Evolutionary conservation across 2,797 vertebrate genomes (phyloP).

Genomic region (Toxotes lorentzi): DNA sequence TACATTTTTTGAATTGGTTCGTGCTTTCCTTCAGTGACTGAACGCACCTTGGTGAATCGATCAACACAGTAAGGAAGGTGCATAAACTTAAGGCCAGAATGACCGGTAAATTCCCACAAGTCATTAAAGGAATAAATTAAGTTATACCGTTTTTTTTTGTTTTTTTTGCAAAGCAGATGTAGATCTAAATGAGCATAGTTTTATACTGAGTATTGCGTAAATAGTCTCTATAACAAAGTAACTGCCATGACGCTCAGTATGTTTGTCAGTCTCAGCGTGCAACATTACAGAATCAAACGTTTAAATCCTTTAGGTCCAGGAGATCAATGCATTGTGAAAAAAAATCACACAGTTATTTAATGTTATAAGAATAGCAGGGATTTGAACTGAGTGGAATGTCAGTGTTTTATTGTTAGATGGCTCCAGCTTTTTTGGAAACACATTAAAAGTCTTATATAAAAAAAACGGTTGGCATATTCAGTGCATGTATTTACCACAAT

Average conservation of each 20-base stretch:
- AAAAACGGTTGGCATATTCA: constrained; percentile 70
- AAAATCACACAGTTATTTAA: background rate
- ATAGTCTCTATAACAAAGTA: background rate
- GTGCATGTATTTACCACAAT: constrained; percentile 73
- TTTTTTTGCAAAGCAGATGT: background rate
- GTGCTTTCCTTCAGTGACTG: too few relatives aligned
- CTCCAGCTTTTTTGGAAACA: constrained; percentile 69
- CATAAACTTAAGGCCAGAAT: background rate
- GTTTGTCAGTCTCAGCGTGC: background rate
- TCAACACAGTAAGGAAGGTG: background rate
- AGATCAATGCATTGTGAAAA: background rate
- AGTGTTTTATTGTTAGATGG: constrained; percentile 81
- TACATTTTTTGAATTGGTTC: background rate
- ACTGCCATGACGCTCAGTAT: background rate
- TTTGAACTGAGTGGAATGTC: constrained; percentile 77
- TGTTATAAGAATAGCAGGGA: background rate
- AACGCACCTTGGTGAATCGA: background rate
- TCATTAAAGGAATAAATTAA: too few relatives aligned
- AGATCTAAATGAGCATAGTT: background rate
- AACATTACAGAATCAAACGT: too few relatives aligned
- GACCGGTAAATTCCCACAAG: background rate
- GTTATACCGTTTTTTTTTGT: too few relatives aligned
- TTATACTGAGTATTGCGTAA: background rate
- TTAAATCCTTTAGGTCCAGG: background rate
- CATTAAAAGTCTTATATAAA: constrained; percentile 63